phyloP scores from a whole-genome alignment of 2,888 invertebrate genomes.

The Agriotes lineatus region DNA sequence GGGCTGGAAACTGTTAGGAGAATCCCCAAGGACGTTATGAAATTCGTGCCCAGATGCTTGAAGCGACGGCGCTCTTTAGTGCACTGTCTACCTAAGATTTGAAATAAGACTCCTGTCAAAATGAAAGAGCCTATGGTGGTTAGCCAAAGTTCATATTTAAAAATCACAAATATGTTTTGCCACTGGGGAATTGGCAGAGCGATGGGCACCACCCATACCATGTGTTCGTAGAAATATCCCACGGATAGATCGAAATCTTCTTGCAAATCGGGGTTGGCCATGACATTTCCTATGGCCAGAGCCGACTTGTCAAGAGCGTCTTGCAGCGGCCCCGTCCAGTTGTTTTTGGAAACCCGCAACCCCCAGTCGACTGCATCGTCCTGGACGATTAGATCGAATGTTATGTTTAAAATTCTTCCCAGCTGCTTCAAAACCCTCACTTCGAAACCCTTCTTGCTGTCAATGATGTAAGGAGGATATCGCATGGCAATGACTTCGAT shows the following conservation, averaged over 20 bases:
- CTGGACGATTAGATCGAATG: too few species aligned
- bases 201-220: slow-evolving; percentile 71
- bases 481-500: too few species aligned
- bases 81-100: slow-evolving; percentile 24
- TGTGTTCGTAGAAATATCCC: slow-evolving; percentile 70
- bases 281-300: slow-evolving; percentile 72
- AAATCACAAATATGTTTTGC: slow-evolving; percentile 69
- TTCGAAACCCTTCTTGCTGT: too few species aligned
- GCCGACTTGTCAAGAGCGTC: slow-evolving; percentile 64
- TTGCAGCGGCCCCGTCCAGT: too few species aligned
- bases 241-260: slow-evolving; percentile 70
- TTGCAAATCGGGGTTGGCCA: slow-evolving; percentile 71
- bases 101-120: slow-evolving; percentile 41
- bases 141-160: slow-evolving; percentile 67
- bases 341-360: too few species aligned
- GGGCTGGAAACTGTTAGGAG: slow-evolving; percentile 68
- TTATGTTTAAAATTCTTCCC: too few species aligned
- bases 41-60: slow-evolving; percentile 39
- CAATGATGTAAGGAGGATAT: too few species aligned
- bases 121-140: slow-evolving; percentile 63
- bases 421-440: too few species aligned
- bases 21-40: slow-evolving; percentile 55
- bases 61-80: slow-evolving; percentile 22
- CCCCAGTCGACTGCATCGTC: too few species aligned
- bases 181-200: slow-evolving; percentile 68